Percentiles rank a stretch among this genome's conserved stretches.
These are phyloP conservation scores for Trypoxylus dichotomus DNA, from an alignment of 1,140 invertebrate species.

Conservation along the genomic window DNA sequence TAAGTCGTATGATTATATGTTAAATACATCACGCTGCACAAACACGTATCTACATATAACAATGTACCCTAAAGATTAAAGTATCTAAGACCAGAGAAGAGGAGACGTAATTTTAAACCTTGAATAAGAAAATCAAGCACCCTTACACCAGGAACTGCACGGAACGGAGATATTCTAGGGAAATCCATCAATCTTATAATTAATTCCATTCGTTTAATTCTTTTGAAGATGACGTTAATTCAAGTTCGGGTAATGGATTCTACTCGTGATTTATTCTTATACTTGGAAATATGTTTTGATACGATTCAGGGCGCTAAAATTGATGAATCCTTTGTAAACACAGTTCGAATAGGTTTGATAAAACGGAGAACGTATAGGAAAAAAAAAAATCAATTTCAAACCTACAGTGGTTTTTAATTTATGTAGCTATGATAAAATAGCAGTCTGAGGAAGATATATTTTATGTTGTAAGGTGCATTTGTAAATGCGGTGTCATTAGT, in stretches of 20 bases:
- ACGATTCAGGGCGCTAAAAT: conserved; percentile 39
- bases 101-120: background rate
- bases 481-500: too few species aligned
- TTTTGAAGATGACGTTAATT: conserved; percentile 56
- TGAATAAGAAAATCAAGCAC: conserved; percentile 11
- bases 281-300: conserved; percentile 47
- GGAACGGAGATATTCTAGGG: conserved; percentile 21
- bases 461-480: too few species aligned
- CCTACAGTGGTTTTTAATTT: too few species aligned
- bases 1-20: too few species aligned
- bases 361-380: background rate
- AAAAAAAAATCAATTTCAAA: conserved; percentile 6
- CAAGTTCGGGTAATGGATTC: conserved; percentile 51
- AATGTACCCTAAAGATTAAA: background rate
- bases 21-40: too few species aligned
- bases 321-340: conserved; percentile 27
- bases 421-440: too few species aligned
- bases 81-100: background rate
- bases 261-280: conserved; percentile 49
- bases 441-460: too few species aligned
- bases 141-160: background rate
- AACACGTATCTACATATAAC: too few species aligned
- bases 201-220: conserved; percentile 56
- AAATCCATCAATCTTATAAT: conserved; percentile 55
- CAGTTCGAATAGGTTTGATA: background rate